phyloP scores from a whole-genome alignment of 1,140 invertebrate species.

The Mactra quadrangularis region DNA sequence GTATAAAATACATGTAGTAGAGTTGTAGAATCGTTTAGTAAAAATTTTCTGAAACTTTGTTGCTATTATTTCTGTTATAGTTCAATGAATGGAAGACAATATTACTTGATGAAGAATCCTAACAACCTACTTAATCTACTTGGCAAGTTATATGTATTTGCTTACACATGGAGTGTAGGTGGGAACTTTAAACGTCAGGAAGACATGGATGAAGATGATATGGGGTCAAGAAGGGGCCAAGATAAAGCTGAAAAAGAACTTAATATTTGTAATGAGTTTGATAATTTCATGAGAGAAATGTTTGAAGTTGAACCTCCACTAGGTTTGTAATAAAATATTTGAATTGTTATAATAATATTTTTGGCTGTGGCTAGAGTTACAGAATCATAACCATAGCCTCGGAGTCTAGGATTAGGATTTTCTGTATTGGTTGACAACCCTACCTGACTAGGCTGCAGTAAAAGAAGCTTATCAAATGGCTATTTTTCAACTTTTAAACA shows the following conservation, averaged over 20 bases:
- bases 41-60: no score
- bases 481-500: no score
- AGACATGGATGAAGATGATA: conserved; percentile 81
- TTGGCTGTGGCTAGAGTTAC: no score
- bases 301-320: conserved; percentile 87
- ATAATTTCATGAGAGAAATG: conserved; percentile 88
- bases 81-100: conserved; percentile 63
- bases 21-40: no score
- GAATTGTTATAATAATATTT: no score
- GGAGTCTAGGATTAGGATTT: no score
- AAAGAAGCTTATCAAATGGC: no score
- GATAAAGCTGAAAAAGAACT: conserved; percentile 84
- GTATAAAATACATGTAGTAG: no score
- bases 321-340: conserved; percentile 69
- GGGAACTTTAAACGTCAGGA: conserved; percentile 81
- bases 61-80: conserved; percentile 1
- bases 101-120: conserved; percentile 82
- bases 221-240: conserved; percentile 63
- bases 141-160: conserved; percentile 83
- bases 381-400: no score
- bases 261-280: conserved; percentile 88
- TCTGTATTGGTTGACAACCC: no score
- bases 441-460: no score
- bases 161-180: conserved; percentile 82
- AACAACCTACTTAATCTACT: conserved; percentile 85